Evolutionary conservation across 1,140 invertebrate species (phyloP).

Genomic region (Lepidurus arcticus): DNA sequence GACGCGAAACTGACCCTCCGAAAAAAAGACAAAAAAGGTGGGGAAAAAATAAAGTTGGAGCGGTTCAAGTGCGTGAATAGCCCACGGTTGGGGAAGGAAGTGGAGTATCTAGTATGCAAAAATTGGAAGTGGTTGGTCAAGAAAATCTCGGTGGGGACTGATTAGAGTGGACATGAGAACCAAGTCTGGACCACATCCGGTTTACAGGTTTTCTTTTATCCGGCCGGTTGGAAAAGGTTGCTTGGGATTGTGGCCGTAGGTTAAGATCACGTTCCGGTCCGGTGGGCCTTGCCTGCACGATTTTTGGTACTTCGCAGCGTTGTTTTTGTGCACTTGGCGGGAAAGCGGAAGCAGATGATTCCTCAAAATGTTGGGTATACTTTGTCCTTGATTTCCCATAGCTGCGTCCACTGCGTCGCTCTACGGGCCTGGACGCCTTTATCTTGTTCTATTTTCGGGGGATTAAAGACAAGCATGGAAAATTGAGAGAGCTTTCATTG

Average conservation of each 20-base stretch:
- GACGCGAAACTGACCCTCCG: neutral
- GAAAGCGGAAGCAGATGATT: neutral
- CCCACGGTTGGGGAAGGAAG: neutral
- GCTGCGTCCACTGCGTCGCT: neutral
- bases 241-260: neutral
- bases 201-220: neutral
- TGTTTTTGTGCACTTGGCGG: neutral
- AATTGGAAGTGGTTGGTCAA: neutral
- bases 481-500: too few relatives aligned
- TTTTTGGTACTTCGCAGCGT: neutral
- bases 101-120: neutral
- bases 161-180: slow-evolving; percentile 12
- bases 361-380: neutral
- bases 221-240: neutral
- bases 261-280: slow-evolving; percentile 14
- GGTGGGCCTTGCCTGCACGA: slow-evolving; percentile 13
- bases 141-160: neutral
- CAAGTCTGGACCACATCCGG: slow-evolving; percentile 5
- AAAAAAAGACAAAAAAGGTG: neutral
- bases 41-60: too few relatives aligned
- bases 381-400: slow-evolving; percentile 3
- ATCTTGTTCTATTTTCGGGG: too few relatives aligned
- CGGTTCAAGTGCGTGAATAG: too few relatives aligned
- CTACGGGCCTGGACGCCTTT: neutral
- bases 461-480: too few relatives aligned